Evolutionary conservation across 2,797 vertebrate species (phyloP).

Genomic region (Staurois parvus): DNA sequence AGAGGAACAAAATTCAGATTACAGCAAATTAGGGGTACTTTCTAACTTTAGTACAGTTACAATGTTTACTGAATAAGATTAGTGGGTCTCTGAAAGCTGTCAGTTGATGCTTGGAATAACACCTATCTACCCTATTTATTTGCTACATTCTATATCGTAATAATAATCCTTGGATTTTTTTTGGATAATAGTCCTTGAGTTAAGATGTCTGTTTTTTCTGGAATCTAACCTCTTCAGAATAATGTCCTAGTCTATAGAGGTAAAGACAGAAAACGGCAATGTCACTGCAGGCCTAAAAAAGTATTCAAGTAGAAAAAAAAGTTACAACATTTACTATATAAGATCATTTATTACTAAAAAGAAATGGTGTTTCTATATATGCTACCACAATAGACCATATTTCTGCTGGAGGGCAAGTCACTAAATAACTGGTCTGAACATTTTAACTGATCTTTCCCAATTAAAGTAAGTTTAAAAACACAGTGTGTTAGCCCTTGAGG

Average conservation of each 20-base stretch:
- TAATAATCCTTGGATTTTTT: too few species aligned
- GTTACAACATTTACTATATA: background rate
- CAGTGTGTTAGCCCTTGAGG: background rate
- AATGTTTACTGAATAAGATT: too few species aligned
- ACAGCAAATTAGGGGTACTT: too few species aligned
- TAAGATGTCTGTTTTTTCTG: too few species aligned
- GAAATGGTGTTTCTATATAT: background rate
- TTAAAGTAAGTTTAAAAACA: constrained; percentile 38
- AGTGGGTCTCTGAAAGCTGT: too few species aligned
- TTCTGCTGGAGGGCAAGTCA: constrained; percentile 13
- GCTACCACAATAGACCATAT: background rate
- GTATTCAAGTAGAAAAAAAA: background rate
- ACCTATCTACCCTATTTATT: too few species aligned
- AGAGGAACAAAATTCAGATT: too few species aligned
- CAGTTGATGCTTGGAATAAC: too few species aligned
- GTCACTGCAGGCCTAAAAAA: background rate
- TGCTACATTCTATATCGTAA: too few species aligned
- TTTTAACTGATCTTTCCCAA: constrained; percentile 22
- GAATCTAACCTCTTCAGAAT: too few species aligned
- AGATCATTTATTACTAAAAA: background rate
- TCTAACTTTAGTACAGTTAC: too few species aligned
- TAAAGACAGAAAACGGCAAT: background rate
- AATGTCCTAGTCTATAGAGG: background rate
- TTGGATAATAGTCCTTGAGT: too few species aligned
- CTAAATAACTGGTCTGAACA: constrained; percentile 22